phyloP scores from a whole-genome alignment of 2,113 vertebrate genomes.

The Brachyistius frenatus region DNA sequence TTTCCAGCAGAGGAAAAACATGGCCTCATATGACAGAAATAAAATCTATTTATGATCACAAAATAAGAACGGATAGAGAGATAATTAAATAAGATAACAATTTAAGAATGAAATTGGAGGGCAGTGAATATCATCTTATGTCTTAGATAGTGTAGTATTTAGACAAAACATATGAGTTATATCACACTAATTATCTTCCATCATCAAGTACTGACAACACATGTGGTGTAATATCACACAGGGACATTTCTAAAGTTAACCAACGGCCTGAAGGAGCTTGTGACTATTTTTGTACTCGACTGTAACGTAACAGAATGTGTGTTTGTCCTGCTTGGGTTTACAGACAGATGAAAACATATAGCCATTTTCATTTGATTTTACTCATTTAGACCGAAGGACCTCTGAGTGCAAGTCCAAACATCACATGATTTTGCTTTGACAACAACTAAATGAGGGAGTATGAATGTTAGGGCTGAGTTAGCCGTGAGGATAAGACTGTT shows the following conservation, averaged over 20 bases:
- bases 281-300: constrained; percentile 7
- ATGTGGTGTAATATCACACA: constrained; percentile 23
- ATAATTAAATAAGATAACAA: background rate
- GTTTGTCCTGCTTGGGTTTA: background rate
- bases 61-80: background rate
- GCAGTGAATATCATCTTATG: too few species aligned
- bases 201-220: background rate
- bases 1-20: too few species aligned
- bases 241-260: constrained; percentile 37
- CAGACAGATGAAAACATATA: constrained; percentile 2
- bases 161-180: background rate
- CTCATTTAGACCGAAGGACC: background rate
- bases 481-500: constrained; percentile 35
- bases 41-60: too few species aligned
- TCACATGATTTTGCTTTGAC: constrained; percentile 6
- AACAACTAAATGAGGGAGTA: constrained; percentile 15
- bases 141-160: too few species aligned
- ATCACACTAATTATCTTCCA: background rate
- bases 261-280: constrained; percentile 20
- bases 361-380: background rate
- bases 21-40: background rate
- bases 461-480: background rate
- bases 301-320: background rate
- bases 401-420: background rate
- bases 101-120: background rate